A percentile compares a stretch with the other conserved stretches of the same genome.
Evolutionary conservation across 2,113 vertebrate species (phyloP).

Genomic region (Lipophrys pholis): DNA sequence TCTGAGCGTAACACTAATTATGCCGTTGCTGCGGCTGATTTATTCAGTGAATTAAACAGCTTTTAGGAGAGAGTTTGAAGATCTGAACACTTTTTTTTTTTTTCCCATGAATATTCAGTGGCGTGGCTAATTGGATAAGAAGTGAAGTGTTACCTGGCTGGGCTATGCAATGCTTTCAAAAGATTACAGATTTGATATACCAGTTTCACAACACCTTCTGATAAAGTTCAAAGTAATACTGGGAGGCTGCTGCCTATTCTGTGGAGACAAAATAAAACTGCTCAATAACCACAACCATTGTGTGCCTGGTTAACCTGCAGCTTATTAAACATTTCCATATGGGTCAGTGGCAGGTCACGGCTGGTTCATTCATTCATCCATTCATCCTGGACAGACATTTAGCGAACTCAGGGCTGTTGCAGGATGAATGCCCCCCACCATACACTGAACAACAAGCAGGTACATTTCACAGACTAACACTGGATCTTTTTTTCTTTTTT

Average conservation of each 20-base stretch:
- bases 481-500: no score
- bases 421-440: slow-evolving; percentile 23
- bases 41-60: slow-evolving; percentile 71
- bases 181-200: slow-evolving; percentile 57
- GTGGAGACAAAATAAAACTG: slow-evolving; percentile 24
- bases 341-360: slow-evolving; percentile 34
- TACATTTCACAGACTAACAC: neutral
- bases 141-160: slow-evolving; percentile 62
- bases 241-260: slow-evolving; percentile 19
- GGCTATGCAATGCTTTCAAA: slow-evolving; percentile 45
- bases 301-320: slow-evolving; percentile 12
- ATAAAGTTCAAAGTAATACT: slow-evolving; percentile 51
- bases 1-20: slow-evolving; percentile 56
- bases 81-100: slow-evolving; percentile 34
- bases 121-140: slow-evolving; percentile 70
- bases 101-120: slow-evolving; percentile 55
- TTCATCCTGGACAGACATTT: neutral
- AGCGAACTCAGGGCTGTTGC: neutral
- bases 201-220: slow-evolving; percentile 49
- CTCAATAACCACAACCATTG: slow-evolving; percentile 2
- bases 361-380: slow-evolving; percentile 31
- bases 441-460: slow-evolving; percentile 8
- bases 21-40: slow-evolving; percentile 47
- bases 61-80: slow-evolving; percentile 61
- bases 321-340: slow-evolving; percentile 19